Conservation (phyloP, 2,113 vertebrate genomes). For the Pteropus alecto region DNA sequence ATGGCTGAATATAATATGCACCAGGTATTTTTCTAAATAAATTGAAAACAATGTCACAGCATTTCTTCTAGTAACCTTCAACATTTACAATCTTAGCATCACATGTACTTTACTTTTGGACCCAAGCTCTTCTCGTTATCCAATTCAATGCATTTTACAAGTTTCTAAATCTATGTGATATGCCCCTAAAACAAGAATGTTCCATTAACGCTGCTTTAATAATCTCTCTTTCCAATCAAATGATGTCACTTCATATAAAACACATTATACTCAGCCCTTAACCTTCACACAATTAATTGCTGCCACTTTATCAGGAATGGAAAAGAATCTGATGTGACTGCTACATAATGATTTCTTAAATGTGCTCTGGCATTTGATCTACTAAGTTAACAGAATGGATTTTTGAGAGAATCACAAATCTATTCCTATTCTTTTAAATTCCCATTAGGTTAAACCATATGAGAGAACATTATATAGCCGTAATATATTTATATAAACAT, state of each 20-base stretch:
- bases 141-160: background rate
- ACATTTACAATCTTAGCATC: background rate
- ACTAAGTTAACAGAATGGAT: background rate
- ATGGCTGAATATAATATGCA: background rate
- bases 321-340: background rate
- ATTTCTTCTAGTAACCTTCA: background rate
- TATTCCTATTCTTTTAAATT: background rate
- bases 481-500: background rate
- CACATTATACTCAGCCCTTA: background rate
- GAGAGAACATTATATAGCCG: background rate
- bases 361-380: background rate
- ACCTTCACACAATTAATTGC: background rate
- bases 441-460: background rate
- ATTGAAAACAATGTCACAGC: background rate
- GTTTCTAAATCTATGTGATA: background rate
- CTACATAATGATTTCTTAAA: background rate
- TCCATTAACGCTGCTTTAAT: background rate
- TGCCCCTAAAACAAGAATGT: background rate
- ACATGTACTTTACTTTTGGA: background rate
- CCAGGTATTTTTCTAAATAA: background rate
- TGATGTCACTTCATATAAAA: conserved; percentile 27
- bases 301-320: background rate
- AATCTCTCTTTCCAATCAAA: background rate
- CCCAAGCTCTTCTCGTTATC: background rate
- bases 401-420: background rate